A percentile compares a stretch with the other conserved stretches of the same genome.
These are phyloP conservation scores for Rhabditoides inermis DNA, from an alignment of 2,888 invertebrate species.

Conservation along the genomic window DNA sequence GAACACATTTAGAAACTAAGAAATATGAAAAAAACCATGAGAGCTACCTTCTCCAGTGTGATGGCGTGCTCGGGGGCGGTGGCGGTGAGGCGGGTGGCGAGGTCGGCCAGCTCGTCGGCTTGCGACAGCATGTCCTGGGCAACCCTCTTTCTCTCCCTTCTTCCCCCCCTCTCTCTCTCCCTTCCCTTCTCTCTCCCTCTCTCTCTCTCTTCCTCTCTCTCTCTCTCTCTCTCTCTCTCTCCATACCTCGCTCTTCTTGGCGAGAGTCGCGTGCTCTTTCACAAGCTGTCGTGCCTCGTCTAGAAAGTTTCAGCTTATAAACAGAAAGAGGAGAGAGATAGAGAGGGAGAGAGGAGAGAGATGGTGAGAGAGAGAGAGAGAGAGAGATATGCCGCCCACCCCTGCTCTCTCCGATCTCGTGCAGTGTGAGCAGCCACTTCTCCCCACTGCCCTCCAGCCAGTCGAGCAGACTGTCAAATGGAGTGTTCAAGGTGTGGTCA, in stretches of 20 bases:
- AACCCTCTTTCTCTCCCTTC: no score
- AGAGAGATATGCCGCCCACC: no score
- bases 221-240: not conserved
- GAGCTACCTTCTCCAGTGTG: conserved; percentile 60
- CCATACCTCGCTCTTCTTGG: conserved; percentile 19
- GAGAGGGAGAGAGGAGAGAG: no score
- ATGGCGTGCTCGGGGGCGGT: conserved; percentile 57
- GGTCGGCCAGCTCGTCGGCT: conserved; percentile 70
- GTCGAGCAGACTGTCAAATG: conserved; percentile 19
- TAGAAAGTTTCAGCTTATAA: no score
- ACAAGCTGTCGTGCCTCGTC: conserved; percentile 70
- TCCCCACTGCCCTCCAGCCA: conserved; percentile 64
- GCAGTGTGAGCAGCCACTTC: conserved; percentile 65
- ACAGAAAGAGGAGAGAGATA: no score
- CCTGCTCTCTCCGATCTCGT: conserved; percentile 54
- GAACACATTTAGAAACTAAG: no score
- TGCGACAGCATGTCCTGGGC: conserved; percentile 71
- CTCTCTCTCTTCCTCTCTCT: conserved; percentile 15
- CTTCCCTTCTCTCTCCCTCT: no score
- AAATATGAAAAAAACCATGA: no score
- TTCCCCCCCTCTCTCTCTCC: no score
- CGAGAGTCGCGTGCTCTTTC: conserved; percentile 68
- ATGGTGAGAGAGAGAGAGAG: no score
- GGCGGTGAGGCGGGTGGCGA: conserved; percentile 61
- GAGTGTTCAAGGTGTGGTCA: no score